Percentiles rank a stretch among this genome's conserved stretches.
phyloP scores from a whole-genome alignment of 2,113 vertebrate species.

The Neofelis nebulosa region DNA sequence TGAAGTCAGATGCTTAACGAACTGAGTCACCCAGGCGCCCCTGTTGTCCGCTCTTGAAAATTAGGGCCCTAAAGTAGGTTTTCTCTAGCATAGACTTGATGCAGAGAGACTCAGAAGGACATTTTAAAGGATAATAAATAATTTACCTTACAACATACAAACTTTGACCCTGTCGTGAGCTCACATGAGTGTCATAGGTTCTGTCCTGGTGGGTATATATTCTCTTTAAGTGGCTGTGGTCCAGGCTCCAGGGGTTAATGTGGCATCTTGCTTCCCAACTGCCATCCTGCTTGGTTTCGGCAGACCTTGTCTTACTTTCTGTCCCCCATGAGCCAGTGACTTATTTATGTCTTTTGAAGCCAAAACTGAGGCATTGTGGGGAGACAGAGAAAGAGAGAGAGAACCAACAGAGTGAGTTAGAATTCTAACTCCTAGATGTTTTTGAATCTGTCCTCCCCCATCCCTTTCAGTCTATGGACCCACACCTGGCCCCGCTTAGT shows the following conservation, averaged over 20 bases:
- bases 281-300: neutral
- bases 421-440: neutral
- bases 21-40: too few species aligned
- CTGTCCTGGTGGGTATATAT: neutral
- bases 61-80: neutral
- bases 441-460: rapidly evolving
- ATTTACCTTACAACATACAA: neutral
- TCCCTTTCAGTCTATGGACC: neutral
- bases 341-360: neutral
- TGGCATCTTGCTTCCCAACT: neutral
- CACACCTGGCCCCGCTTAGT: neutral
- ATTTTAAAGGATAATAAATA: neutral
- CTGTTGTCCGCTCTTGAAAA: neutral
- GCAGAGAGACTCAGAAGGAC: neutral
- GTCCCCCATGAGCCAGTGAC: neutral
- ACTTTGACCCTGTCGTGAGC: neutral
- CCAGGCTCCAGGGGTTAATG: neutral
- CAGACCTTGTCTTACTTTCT: neutral
- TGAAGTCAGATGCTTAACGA: too few species aligned
- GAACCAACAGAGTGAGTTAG: neutral
- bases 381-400: neutral
- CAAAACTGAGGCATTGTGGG: neutral
- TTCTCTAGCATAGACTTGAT: neutral
- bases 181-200: neutral
- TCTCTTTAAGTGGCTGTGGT: neutral